phyloP scores from a whole-genome alignment of 2,888 invertebrate species.

The Acheta domesticus region DNA sequence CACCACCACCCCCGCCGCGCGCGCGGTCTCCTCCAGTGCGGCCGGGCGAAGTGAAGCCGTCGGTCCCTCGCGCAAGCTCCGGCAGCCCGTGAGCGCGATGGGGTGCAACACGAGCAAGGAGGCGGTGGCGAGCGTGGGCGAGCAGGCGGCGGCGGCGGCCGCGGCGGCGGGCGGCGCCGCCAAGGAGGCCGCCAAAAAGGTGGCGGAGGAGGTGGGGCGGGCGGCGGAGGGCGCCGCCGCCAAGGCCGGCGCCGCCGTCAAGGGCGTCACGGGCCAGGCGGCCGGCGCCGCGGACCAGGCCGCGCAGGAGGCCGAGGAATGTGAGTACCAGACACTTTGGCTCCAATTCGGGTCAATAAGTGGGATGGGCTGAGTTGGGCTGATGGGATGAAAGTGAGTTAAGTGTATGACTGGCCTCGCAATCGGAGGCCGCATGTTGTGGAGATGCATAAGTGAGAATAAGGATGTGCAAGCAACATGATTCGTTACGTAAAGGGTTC shows the following conservation, averaged over 20 bases:
- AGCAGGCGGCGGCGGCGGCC: neutral
- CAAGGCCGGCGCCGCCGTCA: neutral
- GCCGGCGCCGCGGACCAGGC: neutral
- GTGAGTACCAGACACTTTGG: neutral
- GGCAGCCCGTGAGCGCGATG: conserved; percentile 42
- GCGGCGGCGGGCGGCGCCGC: neutral
- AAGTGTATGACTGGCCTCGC: too few species aligned
- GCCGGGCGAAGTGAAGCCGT: too few species aligned
- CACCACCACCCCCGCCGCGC: too few species aligned
- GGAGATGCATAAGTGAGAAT: too few species aligned
- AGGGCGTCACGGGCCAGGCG: neutral
- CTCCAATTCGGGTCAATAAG: too few species aligned
- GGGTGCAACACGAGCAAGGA: conserved; percentile 62
- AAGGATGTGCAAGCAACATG: too few species aligned
- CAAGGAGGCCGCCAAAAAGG: neutral
- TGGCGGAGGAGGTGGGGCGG: neutral
- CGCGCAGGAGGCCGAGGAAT: neutral
- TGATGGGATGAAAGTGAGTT: too few species aligned
- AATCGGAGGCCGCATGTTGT: too few species aligned
- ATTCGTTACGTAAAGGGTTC: too few species aligned
- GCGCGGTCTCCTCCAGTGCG: too few species aligned
- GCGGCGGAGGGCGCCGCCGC: neutral
- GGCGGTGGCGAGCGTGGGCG: conserved; percentile 28
- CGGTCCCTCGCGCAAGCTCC: too few species aligned
- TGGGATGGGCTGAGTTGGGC: too few species aligned